Evolutionary conservation across 1,140 invertebrate genomes (phyloP).

Genomic region (Orius insidiosus): DNA sequence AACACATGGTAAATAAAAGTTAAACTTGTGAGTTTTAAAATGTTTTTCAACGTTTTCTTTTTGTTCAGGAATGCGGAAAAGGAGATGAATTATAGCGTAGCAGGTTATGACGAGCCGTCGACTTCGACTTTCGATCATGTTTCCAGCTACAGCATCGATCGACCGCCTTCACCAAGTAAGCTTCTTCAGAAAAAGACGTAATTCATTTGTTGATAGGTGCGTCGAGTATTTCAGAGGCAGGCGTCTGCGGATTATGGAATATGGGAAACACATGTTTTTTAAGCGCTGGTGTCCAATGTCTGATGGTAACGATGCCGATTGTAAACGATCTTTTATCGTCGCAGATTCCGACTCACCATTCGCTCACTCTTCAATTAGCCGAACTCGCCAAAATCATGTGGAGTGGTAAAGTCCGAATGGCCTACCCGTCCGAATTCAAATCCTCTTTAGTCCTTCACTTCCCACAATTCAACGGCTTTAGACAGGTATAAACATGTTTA

Average conservation of each 20-base stretch:
- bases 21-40: not conserved
- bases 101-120: not conserved
- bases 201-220: slow-evolving; percentile 10
- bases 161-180: too few relatives aligned
- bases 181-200: too few relatives aligned
- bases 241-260: slow-evolving; percentile 45
- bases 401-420: slow-evolving; percentile 37
- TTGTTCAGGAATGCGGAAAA: not conserved
- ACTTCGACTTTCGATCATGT: not conserved
- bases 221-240: slow-evolving; percentile 24
- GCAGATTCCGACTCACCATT: slow-evolving; percentile 29
- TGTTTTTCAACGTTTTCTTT: slow-evolving; percentile 10
- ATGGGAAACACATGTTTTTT: slow-evolving; percentile 57
- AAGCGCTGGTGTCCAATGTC: slow-evolving; percentile 48
- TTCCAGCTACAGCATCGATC: not conserved
- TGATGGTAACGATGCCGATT: slow-evolving; percentile 35
- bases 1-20: not conserved
- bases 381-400: slow-evolving; percentile 40
- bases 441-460: slow-evolving; percentile 39
- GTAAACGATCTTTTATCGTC: slow-evolving; percentile 34
- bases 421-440: slow-evolving; percentile 43
- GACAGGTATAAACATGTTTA: slow-evolving; percentile 27
- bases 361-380: slow-evolving; percentile 35
- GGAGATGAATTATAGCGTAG: not conserved
- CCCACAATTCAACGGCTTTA: slow-evolving; percentile 44